A percentile compares a stretch with the other conserved stretches of the same genome.
phyloP scores from a whole-genome alignment of 2,888 invertebrate species.

The Troilus luridus region DNA sequence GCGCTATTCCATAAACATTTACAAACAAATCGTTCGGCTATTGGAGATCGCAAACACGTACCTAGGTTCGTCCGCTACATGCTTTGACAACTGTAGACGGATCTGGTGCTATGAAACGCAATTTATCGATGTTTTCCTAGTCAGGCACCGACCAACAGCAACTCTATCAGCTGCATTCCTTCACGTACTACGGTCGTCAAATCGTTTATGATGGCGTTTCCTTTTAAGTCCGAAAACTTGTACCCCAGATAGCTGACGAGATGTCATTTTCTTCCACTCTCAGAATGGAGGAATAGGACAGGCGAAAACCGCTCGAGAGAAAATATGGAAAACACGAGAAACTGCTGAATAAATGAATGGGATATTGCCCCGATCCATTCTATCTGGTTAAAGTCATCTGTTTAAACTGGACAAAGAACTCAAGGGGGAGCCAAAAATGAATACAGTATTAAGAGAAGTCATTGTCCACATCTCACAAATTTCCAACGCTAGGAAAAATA shows the following conservation, averaged over 20 bases:
- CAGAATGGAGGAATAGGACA: background rate
- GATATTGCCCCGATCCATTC: background rate
- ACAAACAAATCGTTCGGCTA: background rate
- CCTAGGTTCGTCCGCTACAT: background rate
- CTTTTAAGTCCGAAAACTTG: background rate
- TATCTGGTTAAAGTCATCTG: conserved; percentile 25
- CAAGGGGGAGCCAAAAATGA: background rate
- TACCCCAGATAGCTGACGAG: background rate
- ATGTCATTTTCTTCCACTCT: background rate
- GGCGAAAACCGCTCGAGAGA: background rate
- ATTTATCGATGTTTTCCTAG: conserved; percentile 2
- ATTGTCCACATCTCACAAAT: background rate
- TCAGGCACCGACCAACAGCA: background rate
- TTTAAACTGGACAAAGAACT: conserved; percentile 34
- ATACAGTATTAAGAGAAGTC: background rate
- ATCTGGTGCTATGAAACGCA: background rate
- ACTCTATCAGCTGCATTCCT: background rate
- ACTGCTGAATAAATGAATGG: conserved; percentile 37
- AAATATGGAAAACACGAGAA: conserved; percentile 45
- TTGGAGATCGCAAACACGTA: background rate
- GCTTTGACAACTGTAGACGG: background rate
- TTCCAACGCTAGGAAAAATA: background rate
- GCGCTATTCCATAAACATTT: background rate
- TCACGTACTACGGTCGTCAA: background rate
- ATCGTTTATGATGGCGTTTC: background rate